Conservation (phyloP, 2,888 invertebrate species). For the Malachius bipustulatus region DNA sequence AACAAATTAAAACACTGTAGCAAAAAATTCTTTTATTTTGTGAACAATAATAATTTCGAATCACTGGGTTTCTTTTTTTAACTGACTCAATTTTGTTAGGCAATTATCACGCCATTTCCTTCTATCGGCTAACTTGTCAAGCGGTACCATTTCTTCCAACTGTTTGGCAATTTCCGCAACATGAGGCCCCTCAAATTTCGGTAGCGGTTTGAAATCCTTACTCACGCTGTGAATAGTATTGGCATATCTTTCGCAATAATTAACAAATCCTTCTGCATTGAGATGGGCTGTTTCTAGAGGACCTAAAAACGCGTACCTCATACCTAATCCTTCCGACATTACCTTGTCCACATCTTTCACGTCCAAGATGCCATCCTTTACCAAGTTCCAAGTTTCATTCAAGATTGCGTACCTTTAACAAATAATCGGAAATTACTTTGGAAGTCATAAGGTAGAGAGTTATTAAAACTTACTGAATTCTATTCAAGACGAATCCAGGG, state of each 20-base stretch:
- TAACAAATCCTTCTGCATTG: constrained; percentile 76
- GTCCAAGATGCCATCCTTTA: constrained; percentile 70
- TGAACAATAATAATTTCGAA: no score
- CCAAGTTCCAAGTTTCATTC: constrained; percentile 84
- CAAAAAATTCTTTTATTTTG: no score
- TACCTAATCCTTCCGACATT: constrained; percentile 88
- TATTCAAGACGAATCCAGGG: constrained; percentile 85
- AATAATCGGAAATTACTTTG: constrained; percentile 4
- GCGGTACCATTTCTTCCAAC: constrained; percentile 58
- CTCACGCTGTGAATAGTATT: constrained; percentile 51
- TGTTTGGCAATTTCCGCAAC: constrained; percentile 59
- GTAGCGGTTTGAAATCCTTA: constrained; percentile 61
- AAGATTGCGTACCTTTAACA: constrained; percentile 71
- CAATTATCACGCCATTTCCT: constrained; percentile 76
- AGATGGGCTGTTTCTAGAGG: constrained; percentile 88
- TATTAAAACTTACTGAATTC: constrained; percentile 83
- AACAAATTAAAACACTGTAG: no score
- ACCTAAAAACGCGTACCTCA: constrained; percentile 92
- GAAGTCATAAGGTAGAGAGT: background rate
- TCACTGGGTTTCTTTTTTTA: constrained; percentile 71
- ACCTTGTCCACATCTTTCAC: constrained; percentile 86
- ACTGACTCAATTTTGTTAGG: constrained; percentile 62
- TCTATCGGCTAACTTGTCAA: constrained; percentile 59
- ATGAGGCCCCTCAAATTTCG: constrained; percentile 58
- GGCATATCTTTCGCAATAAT: constrained; percentile 49